phyloP scores from a whole-genome alignment of 2,113 vertebrate species.

The Ciconia stormi region DNA sequence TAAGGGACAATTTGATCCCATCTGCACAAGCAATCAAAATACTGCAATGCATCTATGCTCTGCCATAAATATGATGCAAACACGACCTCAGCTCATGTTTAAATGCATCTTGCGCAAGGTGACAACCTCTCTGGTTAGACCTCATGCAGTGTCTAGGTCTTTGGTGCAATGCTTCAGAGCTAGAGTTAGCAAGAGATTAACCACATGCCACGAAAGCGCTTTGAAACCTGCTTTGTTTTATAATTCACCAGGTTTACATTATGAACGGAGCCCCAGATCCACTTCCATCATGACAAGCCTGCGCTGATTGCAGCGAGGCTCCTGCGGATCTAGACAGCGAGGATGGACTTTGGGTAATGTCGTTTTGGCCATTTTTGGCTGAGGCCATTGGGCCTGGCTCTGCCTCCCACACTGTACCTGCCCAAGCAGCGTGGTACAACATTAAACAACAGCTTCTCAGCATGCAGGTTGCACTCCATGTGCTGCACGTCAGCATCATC shows the following conservation, averaged over 20 bases:
- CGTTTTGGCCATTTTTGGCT: background rate
- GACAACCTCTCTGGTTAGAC: background rate
- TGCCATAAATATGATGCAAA: background rate
- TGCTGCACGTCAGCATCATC: background rate
- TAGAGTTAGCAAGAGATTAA: background rate
- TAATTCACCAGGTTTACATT: background rate
- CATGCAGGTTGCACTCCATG: accelerated
- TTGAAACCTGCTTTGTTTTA: background rate
- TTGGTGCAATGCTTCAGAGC: background rate
- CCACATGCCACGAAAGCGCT: background rate
- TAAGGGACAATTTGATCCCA: background rate
- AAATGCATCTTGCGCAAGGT: background rate
- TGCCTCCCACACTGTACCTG: background rate
- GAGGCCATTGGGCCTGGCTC: background rate
- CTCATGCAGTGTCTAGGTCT: background rate
- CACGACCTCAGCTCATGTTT: background rate
- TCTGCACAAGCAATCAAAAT: background rate
- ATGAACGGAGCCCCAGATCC: background rate
- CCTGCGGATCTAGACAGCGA: background rate
- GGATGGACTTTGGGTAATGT: accelerated
- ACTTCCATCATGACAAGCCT: background rate
- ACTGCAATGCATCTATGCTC: background rate
- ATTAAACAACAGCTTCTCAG: background rate
- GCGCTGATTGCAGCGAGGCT: background rate
- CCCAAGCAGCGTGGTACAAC: accelerated